Evolutionary conservation across 2,113 vertebrate genomes (phyloP).

Genomic region (Phalacrocorax carbo): DNA sequence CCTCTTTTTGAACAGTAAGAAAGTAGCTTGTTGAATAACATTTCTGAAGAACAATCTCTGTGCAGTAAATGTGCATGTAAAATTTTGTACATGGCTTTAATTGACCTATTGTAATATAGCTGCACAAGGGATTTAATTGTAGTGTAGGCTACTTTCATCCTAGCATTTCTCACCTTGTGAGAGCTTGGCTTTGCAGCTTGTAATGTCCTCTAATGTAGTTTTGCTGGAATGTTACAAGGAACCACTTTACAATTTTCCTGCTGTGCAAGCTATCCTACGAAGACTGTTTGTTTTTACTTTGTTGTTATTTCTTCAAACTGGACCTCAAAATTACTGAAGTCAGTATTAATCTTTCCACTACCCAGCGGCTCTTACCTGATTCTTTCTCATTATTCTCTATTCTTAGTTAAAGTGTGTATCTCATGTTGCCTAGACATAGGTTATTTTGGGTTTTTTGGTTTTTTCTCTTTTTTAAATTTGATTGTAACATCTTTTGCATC

Average conservation of each 20-base stretch:
- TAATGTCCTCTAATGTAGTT: not conserved
- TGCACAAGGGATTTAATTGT: not conserved
- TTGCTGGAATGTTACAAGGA: not conserved
- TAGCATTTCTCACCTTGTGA: not conserved
- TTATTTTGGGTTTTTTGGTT: no score
- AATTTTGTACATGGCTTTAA: not conserved
- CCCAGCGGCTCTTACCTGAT: not conserved
- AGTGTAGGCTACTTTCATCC: not conserved
- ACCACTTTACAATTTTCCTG: not conserved
- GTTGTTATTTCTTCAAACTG: not conserved
- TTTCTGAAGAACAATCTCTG: not conserved
- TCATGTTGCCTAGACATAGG: not conserved
- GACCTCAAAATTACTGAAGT: not conserved
- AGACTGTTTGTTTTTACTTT: not conserved
- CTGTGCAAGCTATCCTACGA: not conserved
- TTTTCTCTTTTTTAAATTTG: not conserved
- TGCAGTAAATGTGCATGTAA: not conserved
- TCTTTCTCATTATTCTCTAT: not conserved
- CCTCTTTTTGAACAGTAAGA: not conserved
- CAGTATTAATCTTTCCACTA: not conserved
- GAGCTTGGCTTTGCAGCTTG: not conserved
- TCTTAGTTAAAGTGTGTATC: not conserved
- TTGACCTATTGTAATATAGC: not conserved
- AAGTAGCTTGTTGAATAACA: not conserved
- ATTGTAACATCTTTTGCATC: not conserved